Conservation (phyloP, 2,888 invertebrate species). For the Apodemia mormo region DNA sequence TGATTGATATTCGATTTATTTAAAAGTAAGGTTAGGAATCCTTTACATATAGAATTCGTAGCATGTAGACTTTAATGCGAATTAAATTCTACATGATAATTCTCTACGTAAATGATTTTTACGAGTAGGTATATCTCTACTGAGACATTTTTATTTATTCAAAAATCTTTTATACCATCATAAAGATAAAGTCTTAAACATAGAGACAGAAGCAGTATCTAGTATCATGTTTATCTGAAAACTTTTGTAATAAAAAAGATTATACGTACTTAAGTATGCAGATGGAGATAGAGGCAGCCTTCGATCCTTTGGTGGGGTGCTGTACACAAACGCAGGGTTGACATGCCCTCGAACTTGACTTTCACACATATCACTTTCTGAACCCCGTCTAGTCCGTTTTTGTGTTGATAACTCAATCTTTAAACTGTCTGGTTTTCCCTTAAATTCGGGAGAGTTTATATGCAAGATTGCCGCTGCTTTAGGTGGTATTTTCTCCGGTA, state of each 20-base stretch:
- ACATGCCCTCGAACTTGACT: conserved; percentile 62
- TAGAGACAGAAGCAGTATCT: background rate
- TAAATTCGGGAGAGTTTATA: conserved; percentile 74
- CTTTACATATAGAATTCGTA: no score
- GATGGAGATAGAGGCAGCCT: conserved; percentile 69
- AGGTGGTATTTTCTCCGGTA: conserved; percentile 80
- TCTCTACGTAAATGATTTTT: background rate
- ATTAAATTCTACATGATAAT: background rate
- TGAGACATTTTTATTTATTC: background rate
- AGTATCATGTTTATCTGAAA: background rate
- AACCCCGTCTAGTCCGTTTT: conserved; percentile 65
- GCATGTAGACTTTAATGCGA: no score
- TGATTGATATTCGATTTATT: no score
- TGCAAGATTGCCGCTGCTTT: conserved; percentile 84
- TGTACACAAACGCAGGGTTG: conserved; percentile 75
- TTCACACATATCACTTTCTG: conserved; percentile 70
- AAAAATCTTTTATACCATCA: conserved; percentile 6
- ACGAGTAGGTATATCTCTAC: background rate
- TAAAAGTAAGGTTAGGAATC: no score
- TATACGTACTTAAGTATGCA: conserved; percentile 73
- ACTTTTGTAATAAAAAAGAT: conserved; percentile 23
- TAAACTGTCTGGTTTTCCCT: conserved; percentile 65
- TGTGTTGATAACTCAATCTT: conserved; percentile 58
- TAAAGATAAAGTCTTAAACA: background rate
- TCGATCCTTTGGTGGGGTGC: conserved; percentile 76